Conservation (phyloP, 2,888 invertebrate genomes). For the Ametastegia equiseti region DNA sequence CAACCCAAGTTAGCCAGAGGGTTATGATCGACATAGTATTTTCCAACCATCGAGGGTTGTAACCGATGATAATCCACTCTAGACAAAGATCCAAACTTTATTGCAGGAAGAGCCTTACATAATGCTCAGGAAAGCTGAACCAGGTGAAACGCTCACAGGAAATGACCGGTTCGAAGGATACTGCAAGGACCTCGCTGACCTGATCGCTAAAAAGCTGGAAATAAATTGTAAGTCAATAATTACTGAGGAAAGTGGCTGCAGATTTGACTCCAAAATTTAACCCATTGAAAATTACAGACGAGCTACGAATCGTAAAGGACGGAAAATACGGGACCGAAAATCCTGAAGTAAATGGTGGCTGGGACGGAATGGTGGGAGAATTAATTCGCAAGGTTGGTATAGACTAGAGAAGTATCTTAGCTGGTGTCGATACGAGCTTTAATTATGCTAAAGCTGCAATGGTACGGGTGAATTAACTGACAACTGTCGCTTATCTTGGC, state of each 20-base stretch:
- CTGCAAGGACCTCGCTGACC: slow-evolving; percentile 93
- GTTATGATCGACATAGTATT: no score
- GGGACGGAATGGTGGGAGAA: slow-evolving; percentile 94
- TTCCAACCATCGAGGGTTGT: no score
- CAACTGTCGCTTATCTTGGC: neutral
- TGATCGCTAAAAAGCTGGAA: slow-evolving; percentile 87
- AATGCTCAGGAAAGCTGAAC: slow-evolving; percentile 84
- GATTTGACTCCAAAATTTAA: neutral
- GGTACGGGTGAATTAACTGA: neutral
- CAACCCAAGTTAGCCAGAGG: no score
- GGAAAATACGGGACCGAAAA: slow-evolving; percentile 90
- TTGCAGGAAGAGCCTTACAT: slow-evolving; percentile 91
- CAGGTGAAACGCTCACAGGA: slow-evolving; percentile 82
- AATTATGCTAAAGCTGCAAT: slow-evolving; percentile 22
- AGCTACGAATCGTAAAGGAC: slow-evolving; percentile 90
- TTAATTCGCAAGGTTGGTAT: slow-evolving; percentile 88
- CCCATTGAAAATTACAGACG: slow-evolving; percentile 79
- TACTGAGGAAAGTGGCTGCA: neutral
- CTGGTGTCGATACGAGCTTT: neutral
- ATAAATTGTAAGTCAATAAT: slow-evolving; percentile 90
- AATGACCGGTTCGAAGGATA: slow-evolving; percentile 93
- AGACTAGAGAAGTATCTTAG: neutral
- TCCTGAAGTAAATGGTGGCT: slow-evolving; percentile 85
- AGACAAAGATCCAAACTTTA: slow-evolving; percentile 7
- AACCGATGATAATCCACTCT: neutral